Evolutionary conservation across 2,797 vertebrate species (phyloP), one percentile per base, ranked within the genome.

Genomic region (Uromys caudimaculatus): DNA sequence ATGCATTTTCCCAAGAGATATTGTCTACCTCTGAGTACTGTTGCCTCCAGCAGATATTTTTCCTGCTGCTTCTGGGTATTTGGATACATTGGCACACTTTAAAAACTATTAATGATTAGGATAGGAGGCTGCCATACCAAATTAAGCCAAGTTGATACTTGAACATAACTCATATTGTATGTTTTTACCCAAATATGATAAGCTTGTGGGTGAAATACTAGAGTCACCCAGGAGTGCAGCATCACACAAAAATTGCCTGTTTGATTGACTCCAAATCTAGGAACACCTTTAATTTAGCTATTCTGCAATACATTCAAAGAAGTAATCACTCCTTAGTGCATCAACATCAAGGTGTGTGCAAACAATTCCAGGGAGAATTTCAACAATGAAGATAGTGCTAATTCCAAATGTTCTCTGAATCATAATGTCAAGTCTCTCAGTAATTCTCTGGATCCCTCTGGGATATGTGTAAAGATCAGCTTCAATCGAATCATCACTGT

Each of bases 321-420:
- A 67, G 79, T 91, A 91, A 92, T 47, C 91, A 84, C 76, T 76
- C 96, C 76, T 92, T 93, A 93, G 41, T 67, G 19, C 47, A 93
- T 94, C 56, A 50, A 3, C 93, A 95, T 76, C 71, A 95, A 97
- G 90, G 50, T 97, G 47, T 85, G 88, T 92, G 77, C 87, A 96
- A 96, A 97, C 87, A 97, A 93, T 76, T 95, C 96, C 71, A 85
- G 60, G 38, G 78, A 94, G 91, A 94, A 88, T 95, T 96, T 89
- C 69, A 84, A 81, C 91, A 96, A 91, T 96, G 91, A 95, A 19
- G 38, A 93, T 64, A 54, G 52, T 89, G 85, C 83, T 95, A 95
- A 97, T 95, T 95, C 44, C 35, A 86, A 96, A 91, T 95, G 54
- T 89, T 94, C 75, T 92, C 69, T 95, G 86, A 93, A 97, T 94